These are phyloP conservation scores for Theristicus caerulescens DNA, from an alignment of 2,113 vertebrate species.

Conservation along the genomic window DNA sequence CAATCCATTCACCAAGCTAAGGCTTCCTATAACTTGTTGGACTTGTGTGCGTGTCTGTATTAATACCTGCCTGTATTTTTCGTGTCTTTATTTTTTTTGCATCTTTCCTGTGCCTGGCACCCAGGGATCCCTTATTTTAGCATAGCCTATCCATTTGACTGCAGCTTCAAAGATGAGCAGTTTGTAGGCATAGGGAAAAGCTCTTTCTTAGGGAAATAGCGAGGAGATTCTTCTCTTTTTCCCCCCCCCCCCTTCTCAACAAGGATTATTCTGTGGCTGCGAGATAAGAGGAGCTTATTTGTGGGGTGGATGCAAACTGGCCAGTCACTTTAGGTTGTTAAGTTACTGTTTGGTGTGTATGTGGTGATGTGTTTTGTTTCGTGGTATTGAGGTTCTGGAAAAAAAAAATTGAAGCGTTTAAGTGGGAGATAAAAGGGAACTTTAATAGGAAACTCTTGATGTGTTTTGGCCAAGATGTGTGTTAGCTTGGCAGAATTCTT, in stretches of 20 bases:
- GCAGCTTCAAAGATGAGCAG: slow-evolving; percentile 50
- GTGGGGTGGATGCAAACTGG: slow-evolving; percentile 36
- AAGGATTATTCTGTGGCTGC: slow-evolving; percentile 14
- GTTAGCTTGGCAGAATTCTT: slow-evolving; percentile 47
- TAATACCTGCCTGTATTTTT: slow-evolving; percentile 60
- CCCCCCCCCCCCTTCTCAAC: not conserved
- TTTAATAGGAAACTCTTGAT: slow-evolving; percentile 43
- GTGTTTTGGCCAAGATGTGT: slow-evolving; percentile 61
- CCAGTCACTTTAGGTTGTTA: slow-evolving; percentile 59
- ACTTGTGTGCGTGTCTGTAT: slow-evolving; percentile 54
- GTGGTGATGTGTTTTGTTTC: slow-evolving; percentile 42
- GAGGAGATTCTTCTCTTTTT: not conserved
- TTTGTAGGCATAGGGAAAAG: slow-evolving; percentile 29
- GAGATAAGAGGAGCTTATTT: slow-evolving; percentile 46
- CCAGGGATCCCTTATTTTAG: slow-evolving; percentile 34
- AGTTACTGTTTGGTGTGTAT: slow-evolving; percentile 27
- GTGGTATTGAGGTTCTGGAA: slow-evolving; percentile 51
- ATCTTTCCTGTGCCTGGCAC: slow-evolving; percentile 55
- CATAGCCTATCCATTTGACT: slow-evolving; percentile 46
- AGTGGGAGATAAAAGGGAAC: slow-evolving; percentile 59
- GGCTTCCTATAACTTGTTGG: slow-evolving; percentile 64
- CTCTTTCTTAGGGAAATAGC: not conserved
- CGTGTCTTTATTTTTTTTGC: not conserved
- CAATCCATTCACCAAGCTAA: slow-evolving; percentile 26
- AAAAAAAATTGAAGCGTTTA: slow-evolving; percentile 6